Base-by-base conservation (phyloP, 2,797 vertebrate species). In the Phylloscopus collybita region DNA sequence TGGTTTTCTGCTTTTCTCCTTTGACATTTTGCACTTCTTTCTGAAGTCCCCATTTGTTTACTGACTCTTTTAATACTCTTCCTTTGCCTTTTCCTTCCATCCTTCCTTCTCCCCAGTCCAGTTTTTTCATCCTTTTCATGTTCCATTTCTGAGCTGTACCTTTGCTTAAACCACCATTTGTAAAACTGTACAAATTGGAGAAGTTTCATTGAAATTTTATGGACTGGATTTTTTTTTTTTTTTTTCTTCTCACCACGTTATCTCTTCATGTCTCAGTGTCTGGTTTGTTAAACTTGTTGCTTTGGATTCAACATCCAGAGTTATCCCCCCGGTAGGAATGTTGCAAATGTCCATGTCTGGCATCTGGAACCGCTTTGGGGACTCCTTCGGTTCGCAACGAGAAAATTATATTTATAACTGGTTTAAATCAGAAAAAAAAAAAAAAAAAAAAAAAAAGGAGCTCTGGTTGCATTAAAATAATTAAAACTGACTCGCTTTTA, bases 341-440 rank as follows among this genome's bases (percentile, higher is more conserved):
- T 83, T 87, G 38, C 44, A 32, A 47, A 62, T 62, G 78, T 90
- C 60, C 82, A 59, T 13, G 45, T 51, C 80, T 84, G 72, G 74
- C 93, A 96, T 95, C 95, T 97, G 94, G 93, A 97, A 96, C 64
- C 0, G 45, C 96, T 97, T 96, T 95, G 95, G 92, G 84, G 59
- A 95, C 64, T 90, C 69, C 36, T 53, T 90, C 13, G 6, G 44
- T 93, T 92, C 94, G 42, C 42, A 34, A 86, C 2, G 40, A 80
- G 89, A 91, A 88, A 96, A 91, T 86, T 42, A 44, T 90, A 86
- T 94, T 95, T 92, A 96, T 94, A 96, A 89, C 83, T 56, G 44
- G 19, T 92, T 95, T 91, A 95, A 97, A 91, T 91, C 76, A 94
- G 80, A n/a, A 49, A 49, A 27, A 45, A 25, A 25, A 80, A 92